These are phyloP conservation scores for Leptosomus discolor DNA, from an alignment of 2,113 vertebrate genomes.

Conservation along the genomic window DNA sequence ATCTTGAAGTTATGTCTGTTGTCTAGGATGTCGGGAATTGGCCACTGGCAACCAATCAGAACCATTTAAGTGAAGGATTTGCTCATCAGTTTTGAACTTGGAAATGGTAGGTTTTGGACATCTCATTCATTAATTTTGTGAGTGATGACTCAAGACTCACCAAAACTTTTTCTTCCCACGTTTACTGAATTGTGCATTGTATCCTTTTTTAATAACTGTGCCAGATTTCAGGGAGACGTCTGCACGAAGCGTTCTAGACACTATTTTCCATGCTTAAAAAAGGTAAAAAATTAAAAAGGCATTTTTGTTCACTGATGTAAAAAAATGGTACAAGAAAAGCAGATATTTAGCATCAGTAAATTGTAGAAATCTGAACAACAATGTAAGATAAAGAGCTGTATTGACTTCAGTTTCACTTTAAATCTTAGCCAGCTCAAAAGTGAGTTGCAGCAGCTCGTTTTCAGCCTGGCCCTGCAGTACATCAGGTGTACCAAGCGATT, in stretches of 20 bases:
- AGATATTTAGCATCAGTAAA: background rate
- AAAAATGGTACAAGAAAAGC: background rate
- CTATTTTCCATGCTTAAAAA: slow-evolving; percentile 44
- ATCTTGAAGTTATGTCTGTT: slow-evolving; percentile 30
- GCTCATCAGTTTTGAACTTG: background rate
- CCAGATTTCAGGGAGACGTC: slow-evolving; percentile 55
- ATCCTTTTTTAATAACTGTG: background rate
- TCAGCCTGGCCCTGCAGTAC: background rate
- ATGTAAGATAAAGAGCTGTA: background rate
- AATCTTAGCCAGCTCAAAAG: background rate
- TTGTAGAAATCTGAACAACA: slow-evolving; percentile 17
- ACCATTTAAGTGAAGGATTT: slow-evolving; percentile 26
- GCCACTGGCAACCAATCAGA: slow-evolving; percentile 14
- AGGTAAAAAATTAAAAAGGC: background rate
- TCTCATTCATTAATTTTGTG: slow-evolving; percentile 22
- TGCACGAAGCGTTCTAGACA: slow-evolving; percentile 46
- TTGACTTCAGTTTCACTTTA: background rate
- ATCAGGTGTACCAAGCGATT: background rate
- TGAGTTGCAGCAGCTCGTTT: background rate
- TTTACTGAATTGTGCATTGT: slow-evolving; percentile 17
- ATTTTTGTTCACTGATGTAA: slow-evolving; percentile 24
- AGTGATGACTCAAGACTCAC: slow-evolving; percentile 58
- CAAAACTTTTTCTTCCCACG: slow-evolving; percentile 34
- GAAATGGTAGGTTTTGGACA: slow-evolving; percentile 17
- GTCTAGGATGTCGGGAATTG: slow-evolving; percentile 13